Evolutionary conservation across 2,888 invertebrate species (phyloP).

Genomic region (Biston stratarius): DNA sequence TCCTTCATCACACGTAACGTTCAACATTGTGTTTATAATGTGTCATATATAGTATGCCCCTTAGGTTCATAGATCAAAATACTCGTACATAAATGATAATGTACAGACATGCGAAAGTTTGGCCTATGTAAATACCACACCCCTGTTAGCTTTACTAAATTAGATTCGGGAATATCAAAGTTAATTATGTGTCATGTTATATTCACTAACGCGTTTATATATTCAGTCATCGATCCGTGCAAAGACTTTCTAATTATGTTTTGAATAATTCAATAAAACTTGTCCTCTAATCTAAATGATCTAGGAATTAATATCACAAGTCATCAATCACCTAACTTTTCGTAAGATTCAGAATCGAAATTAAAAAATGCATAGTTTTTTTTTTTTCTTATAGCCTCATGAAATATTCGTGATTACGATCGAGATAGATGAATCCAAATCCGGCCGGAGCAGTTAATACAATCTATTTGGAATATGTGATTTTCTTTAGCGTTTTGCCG

Average conservation of each 20-base stretch:
- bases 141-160: conserved; percentile 20
- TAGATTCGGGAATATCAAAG: conserved; percentile 11
- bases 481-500: conserved; percentile 14
- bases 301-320: conserved; percentile 11
- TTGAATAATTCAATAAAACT: conserved; percentile 12
- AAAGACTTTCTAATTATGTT: conserved; percentile 3
- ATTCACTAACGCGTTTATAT: not conserved
- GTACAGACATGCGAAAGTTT: conserved; percentile 6
- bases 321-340: conserved; percentile 42
- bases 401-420: conserved; percentile 16
- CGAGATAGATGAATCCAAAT: conserved; percentile 13
- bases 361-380: conserved; percentile 19
- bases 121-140: conserved; percentile 30
- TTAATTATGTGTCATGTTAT: conserved; percentile 6
- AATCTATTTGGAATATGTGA: conserved; percentile 9
- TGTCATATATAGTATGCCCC: not conserved
- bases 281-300: conserved; percentile 18
- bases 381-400: conserved; percentile 8
- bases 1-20: not conserved
- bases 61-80: conserved; percentile 3
- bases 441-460: conserved; percentile 2
- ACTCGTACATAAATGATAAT: conserved; percentile 3
- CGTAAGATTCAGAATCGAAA: conserved; percentile 16
- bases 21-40: not conserved
- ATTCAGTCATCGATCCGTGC: not conserved